Conservation (phyloP, 2,113 vertebrate genomes). For the Pandion haliaetus region DNA sequence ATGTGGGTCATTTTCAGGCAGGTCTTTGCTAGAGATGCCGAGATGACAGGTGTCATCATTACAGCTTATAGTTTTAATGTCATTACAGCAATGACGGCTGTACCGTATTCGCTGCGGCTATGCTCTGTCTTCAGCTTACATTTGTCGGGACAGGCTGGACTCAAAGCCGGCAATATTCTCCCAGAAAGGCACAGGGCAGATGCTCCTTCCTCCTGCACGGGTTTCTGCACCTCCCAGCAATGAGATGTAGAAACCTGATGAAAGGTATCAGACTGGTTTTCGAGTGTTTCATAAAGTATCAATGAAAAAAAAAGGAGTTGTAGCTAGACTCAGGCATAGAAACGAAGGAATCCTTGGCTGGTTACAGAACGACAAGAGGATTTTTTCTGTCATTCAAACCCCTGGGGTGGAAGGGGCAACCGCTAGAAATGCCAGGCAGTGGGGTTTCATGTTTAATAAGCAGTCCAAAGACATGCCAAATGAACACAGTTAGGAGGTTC, state of each 20-base stretch:
- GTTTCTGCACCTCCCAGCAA: background rate
- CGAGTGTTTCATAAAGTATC: background rate
- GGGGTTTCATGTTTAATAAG: background rate
- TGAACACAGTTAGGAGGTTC: background rate
- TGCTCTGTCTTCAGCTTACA: background rate
- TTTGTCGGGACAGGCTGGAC: background rate
- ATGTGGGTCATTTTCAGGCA: background rate
- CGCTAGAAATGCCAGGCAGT: background rate
- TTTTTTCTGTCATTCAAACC: background rate
- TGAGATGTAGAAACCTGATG: background rate
- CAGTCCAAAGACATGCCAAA: background rate
- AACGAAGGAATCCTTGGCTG: background rate
- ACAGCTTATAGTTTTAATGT: background rate
- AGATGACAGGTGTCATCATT: background rate
- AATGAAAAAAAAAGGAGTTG: background rate
- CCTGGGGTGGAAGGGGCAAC: background rate
- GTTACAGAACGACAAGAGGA: background rate
- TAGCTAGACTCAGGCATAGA: background rate
- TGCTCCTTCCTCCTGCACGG: background rate
- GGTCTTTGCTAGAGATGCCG: background rate
- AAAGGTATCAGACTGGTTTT: background rate
- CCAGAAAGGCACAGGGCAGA: background rate
- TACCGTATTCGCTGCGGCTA: background rate
- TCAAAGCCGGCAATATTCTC: background rate
- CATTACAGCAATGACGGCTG: background rate